These are phyloP conservation scores for Malurus cyaneus DNA, from an alignment of 2,113 vertebrate species.

Conservation along the genomic window DNA sequence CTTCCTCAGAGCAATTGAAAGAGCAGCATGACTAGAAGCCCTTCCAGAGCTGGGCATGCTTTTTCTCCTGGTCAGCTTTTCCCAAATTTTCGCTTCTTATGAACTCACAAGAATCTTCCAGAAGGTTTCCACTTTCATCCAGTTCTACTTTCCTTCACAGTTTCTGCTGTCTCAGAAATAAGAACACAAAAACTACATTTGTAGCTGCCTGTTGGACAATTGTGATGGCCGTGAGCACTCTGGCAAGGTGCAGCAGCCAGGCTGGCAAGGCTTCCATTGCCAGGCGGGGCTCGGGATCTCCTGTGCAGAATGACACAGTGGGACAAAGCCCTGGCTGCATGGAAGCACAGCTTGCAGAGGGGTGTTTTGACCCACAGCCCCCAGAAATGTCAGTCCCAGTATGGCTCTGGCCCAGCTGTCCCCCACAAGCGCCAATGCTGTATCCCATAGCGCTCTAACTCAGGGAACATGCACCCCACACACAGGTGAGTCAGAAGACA, in stretches of 20 bases:
- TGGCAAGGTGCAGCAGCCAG: not conserved
- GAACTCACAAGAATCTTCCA: not conserved
- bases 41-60: not conserved
- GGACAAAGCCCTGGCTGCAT: not conserved
- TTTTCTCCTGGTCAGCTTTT: not conserved
- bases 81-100: not conserved
- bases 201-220: not conserved
- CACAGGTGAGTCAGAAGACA: not conserved
- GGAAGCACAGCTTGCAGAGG: not conserved
- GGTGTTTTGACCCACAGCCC: not conserved
- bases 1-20: not conserved
- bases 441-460: too few species aligned
- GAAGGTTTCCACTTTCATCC: not conserved
- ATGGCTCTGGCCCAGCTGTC: not conserved
- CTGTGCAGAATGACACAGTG: not conserved
- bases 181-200: not conserved
- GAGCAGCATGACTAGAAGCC: not conserved
- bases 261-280: not conserved
- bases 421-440: rapidly evolving
- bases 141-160: not conserved
- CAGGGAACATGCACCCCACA: not conserved
- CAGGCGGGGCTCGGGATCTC: rapidly evolving
- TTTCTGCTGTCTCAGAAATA: not conserved
- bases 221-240: not conserved
- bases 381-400: not conserved